phyloP scores from a whole-genome alignment of 2,888 invertebrate genomes.

The Gibbula magus region DNA sequence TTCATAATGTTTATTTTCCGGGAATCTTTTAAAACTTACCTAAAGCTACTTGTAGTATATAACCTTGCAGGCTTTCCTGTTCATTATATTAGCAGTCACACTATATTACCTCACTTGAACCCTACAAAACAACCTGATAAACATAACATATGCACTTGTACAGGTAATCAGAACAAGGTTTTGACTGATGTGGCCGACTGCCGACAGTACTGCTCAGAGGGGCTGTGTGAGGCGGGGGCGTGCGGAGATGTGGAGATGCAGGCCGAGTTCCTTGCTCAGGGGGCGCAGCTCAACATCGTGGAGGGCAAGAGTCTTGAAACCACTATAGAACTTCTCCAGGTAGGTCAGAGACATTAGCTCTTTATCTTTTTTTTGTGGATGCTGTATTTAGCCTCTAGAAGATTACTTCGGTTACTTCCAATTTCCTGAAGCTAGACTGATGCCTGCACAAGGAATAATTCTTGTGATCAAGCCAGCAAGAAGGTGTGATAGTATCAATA shows the following conservation, averaged over 20 bases:
- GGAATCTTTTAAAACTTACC: no score
- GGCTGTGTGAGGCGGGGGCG: slow-evolving; percentile 71
- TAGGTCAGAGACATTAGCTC: slow-evolving; percentile 38
- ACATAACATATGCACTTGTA: no score
- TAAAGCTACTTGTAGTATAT: no score
- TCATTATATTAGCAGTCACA: no score
- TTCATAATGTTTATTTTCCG: no score
- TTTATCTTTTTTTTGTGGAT: neutral
- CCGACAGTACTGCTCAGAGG: slow-evolving; percentile 71
- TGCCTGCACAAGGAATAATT: neutral
- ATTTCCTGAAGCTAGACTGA: no score
- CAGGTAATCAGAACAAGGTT: slow-evolving; percentile 66
- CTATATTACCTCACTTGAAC: no score
- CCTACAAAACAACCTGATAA: no score
- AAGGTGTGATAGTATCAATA: no score
- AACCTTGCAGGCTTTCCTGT: no score
- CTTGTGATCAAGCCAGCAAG: neutral
- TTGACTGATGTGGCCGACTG: slow-evolving; percentile 71
- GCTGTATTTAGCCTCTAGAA: neutral
- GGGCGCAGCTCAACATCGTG: slow-evolving; percentile 67
- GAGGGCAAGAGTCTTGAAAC: slow-evolving; percentile 69
- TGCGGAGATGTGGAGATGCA: slow-evolving; percentile 71
- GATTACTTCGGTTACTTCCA: no score
- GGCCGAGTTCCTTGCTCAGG: slow-evolving; percentile 70
- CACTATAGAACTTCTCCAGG: slow-evolving; percentile 66